Conservation (phyloP, 2,113 vertebrate species). For the Empidonax alnorum region DNA sequence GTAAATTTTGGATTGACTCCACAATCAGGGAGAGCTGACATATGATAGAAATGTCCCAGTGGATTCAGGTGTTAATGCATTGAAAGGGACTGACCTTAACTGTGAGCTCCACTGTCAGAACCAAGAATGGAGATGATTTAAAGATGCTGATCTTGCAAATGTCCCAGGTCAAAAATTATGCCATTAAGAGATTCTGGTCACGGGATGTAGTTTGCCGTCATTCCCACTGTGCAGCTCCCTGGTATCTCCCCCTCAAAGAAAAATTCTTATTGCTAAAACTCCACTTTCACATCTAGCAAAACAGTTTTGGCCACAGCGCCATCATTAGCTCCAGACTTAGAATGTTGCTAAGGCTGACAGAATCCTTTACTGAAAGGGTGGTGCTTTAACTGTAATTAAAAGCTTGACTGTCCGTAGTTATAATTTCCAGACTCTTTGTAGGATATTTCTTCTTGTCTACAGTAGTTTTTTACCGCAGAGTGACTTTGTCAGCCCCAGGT, state of each 20-base stretch:
- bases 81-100: not conserved
- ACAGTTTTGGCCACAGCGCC: not conserved
- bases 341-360: not conserved
- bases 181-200: not conserved
- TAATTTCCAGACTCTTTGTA: not conserved
- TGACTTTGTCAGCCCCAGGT: not conserved
- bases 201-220: not conserved
- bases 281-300: not conserved
- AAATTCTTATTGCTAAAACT: not conserved
- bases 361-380: not conserved
- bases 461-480: not conserved
- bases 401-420: not conserved
- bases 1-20: not conserved
- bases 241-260: rapidly evolving
- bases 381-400: not conserved
- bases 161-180: not conserved
- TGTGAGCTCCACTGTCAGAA: not conserved
- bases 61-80: not conserved
- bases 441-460: not conserved
- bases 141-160: not conserved
- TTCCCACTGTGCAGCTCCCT: not conserved
- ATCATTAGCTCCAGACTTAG: not conserved
- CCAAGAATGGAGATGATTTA: not conserved
- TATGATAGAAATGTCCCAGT: not conserved
- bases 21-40: not conserved